Percentiles rank a stretch among this genome's conserved stretches.
phyloP scores from a whole-genome alignment of 1,140 invertebrate genomes.

The Plodia interpunctella region DNA sequence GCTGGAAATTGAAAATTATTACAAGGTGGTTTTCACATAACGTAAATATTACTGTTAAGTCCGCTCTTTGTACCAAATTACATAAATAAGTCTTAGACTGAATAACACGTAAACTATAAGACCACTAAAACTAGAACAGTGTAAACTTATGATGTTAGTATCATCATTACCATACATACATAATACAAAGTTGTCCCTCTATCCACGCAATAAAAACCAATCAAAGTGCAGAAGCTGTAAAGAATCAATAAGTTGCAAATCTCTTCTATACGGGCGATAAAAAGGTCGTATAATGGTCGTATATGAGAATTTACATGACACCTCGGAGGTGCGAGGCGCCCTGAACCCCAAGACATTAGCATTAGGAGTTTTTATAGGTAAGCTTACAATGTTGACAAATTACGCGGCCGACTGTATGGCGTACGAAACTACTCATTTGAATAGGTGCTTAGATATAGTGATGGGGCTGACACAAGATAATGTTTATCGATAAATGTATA shows the following conservation, averaged over 20 bases:
- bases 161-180: background rate
- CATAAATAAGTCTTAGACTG: too few relatives aligned
- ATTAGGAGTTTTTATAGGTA: conserved; percentile 11
- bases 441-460: conserved; percentile 34
- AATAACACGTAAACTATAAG: background rate
- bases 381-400: conserved; percentile 22
- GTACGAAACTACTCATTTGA: conserved; percentile 58
- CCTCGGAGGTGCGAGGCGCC: conserved; percentile 5
- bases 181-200: background rate
- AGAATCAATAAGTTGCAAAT: conserved; percentile 18
- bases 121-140: background rate
- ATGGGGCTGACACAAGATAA: conserved; percentile 18
- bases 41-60: background rate
- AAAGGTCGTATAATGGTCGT: conserved; percentile 13
- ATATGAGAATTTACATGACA: conserved; percentile 12
- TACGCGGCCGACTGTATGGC: conserved; percentile 39
- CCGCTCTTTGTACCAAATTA: too few relatives aligned
- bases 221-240: conserved; percentile 9
- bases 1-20: conserved; percentile 42
- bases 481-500: conserved; percentile 4
- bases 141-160: conserved; percentile 1
- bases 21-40: conserved; percentile 3
- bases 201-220: conserved; percentile 10
- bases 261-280: conserved; percentile 8
- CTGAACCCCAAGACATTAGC: conserved; percentile 1